phyloP scores from a whole-genome alignment of 2,888 invertebrate genomes.

The Aphrophora alni region DNA sequence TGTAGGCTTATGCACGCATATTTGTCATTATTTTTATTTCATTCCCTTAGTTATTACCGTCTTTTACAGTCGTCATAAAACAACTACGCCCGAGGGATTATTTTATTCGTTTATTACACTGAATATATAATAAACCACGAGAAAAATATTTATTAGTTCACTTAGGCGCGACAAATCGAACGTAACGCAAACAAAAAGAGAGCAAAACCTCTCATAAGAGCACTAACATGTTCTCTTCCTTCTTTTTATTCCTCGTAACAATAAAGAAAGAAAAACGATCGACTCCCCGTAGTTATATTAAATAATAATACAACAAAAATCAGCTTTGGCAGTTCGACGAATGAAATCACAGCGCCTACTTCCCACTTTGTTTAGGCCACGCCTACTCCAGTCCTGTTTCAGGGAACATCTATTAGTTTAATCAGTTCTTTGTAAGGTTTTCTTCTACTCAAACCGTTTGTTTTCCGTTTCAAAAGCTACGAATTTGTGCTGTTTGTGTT shows the following conservation, averaged over 20 bases:
- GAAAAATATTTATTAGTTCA: neutral
- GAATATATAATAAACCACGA: neutral
- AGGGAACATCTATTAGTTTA: neutral
- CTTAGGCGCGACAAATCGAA: neutral
- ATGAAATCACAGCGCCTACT: neutral
- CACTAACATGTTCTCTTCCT: neutral
- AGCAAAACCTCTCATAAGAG: neutral
- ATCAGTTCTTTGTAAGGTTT: neutral
- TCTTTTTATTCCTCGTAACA: neutral
- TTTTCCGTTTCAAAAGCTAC: neutral
- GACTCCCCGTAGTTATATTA: neutral
- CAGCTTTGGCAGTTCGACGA: neutral
- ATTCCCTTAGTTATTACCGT: no score
- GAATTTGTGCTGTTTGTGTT: neutral
- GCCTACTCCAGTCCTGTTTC: neutral
- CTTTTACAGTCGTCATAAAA: no score
- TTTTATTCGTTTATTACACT: neutral
- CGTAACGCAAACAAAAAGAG: neutral
- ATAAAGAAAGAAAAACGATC: neutral
- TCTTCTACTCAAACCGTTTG: neutral
- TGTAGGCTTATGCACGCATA: no score
- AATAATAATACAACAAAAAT: conserved; percentile 6
- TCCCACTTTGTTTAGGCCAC: neutral
- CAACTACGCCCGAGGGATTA: no score
- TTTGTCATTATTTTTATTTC: no score